Evolutionary conservation across 2,888 invertebrate species (phyloP).

Genomic region (Ichneumon xanthorius): DNA sequence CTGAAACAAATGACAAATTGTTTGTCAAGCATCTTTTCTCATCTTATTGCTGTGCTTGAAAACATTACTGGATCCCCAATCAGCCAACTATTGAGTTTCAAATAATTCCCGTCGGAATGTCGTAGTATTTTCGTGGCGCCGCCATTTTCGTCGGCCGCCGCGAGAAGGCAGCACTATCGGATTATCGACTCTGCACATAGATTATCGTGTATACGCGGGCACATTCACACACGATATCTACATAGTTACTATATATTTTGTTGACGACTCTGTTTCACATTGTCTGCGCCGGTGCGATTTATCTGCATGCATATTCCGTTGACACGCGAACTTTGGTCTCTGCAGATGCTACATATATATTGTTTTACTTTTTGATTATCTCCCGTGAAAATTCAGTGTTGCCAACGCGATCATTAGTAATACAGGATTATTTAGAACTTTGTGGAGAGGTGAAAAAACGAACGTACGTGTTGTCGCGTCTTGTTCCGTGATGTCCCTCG

Average conservation of each 20-base stretch:
- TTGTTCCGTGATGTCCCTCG: slow-evolving; percentile 45
- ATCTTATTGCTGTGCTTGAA: not conserved
- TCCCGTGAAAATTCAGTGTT: too few species aligned
- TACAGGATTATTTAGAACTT: not conserved
- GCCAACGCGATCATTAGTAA: not conserved
- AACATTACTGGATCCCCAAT: not conserved
- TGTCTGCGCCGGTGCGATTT: too few species aligned
- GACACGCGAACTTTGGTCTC: too few species aligned
- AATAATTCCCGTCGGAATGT: not conserved
- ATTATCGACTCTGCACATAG: not conserved
- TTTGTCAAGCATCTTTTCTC: not conserved
- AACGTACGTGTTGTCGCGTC: slow-evolving; percentile 69
- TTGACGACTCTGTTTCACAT: not conserved
- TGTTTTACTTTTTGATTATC: too few species aligned
- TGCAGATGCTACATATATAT: too few species aligned
- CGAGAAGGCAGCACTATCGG: not conserved
- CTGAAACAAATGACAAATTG: slow-evolving; percentile 39
- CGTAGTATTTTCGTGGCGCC: not conserved
- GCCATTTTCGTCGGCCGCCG: not conserved
- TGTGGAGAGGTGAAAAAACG: not conserved
- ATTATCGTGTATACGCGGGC: not conserved
- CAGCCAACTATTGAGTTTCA: not conserved
- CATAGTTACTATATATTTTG: not conserved
- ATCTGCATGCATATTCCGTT: too few species aligned
- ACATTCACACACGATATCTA: not conserved